Evolutionary conservation across 1,140 invertebrate species (phyloP).

Genomic region (Caerostris extrusa): DNA sequence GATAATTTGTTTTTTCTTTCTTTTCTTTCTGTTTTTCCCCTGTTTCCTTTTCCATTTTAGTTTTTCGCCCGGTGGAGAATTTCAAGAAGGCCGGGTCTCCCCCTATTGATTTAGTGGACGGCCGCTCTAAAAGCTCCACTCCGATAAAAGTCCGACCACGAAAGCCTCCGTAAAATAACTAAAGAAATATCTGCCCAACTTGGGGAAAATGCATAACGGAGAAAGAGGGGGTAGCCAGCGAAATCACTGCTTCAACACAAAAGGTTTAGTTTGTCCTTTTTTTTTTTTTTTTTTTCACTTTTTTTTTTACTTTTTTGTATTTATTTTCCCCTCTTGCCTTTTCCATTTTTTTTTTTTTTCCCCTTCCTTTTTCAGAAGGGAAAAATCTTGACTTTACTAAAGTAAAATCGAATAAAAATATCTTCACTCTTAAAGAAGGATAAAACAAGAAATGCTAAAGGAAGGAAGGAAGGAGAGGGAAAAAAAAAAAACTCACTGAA

Average conservation of each 20-base stretch:
- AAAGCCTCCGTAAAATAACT: slow-evolving; percentile 76
- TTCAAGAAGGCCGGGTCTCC: slow-evolving; percentile 41
- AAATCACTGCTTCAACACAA: slow-evolving; percentile 72
- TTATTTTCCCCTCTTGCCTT: not conserved
- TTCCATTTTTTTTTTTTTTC: slow-evolving; percentile 10
- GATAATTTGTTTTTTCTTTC: slow-evolving; percentile 19
- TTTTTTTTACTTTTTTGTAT: not conserved
- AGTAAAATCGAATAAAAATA: slow-evolving; percentile 77
- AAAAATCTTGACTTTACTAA: slow-evolving; percentile 73
- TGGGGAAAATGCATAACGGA: slow-evolving; percentile 72
- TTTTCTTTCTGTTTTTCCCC: slow-evolving; percentile 23
- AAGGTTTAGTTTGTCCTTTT: slow-evolving; percentile 2
- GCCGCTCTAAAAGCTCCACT: slow-evolving; percentile 72
- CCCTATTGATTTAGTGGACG: slow-evolving; percentile 76
- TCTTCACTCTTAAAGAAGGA: slow-evolving; percentile 76
- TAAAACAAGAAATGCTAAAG: slow-evolving; percentile 68
- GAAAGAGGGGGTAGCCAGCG: not conserved
- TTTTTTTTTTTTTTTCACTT: slow-evolving; percentile 10
- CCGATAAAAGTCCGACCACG: slow-evolving; percentile 76
- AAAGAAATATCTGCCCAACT: slow-evolving; percentile 68
- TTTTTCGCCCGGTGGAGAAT: slow-evolving; percentile 41
- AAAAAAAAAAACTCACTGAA: slow-evolving; percentile 60
- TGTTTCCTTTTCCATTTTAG: slow-evolving; percentile 23
- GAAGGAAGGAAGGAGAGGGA: not conserved
- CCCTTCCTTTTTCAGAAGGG: not conserved